Base-by-base conservation (phyloP, 37 sponge, comb jelly and placozoan species). In the Geodia barretti region DNA sequence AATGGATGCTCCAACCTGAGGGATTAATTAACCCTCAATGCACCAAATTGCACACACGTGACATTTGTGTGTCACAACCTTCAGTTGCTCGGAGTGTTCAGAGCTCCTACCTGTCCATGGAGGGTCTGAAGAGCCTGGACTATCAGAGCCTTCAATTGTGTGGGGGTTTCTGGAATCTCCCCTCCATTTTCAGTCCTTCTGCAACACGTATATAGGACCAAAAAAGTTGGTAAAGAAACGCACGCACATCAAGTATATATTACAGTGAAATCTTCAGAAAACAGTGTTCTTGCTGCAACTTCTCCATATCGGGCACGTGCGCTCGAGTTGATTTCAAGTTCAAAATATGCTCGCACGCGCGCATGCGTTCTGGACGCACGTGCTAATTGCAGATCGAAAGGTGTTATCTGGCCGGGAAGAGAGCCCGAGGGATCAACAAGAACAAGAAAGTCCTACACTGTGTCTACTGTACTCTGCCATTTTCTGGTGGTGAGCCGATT, bases 1-100 rank as follows among this genome's bases (percentile, higher is more conserved):
- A 42, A 89, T 79, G 23, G 90, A 37, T 43, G 84, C 84, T 20
- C 90, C 90, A 30, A 84, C 84, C 90, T 89, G 38, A 29, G 17
- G 23, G 4, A 31, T 4, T 5, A 30, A 20, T 19, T 19, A 58
- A 58, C 19, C 17, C 60, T 58, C 65, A 23, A 7, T 7, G 20
- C 65, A 64, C 65, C 30, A 5, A 26, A 5, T 64, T 23, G 7
- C 65, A 64, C 8, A 26, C n/a, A n/a, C n/a, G n/a, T n/a, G n/a
- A n/a, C n/a, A n/a, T n/a, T n/a, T 64, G 65, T 29, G 5, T 5
- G 7, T 5, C n/a, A 26, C 5, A 64, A 19, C 65, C 30, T n/a
- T n/a, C n/a, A n/a, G n/a, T n/a, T n/a, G n/a, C 65, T 17, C 54
- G 7, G 7, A 14, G 54, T 47, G 54, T 14, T 14, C 54, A 47